These are phyloP conservation scores for Brachynemurus nebulosus DNA, from an alignment of 2,888 invertebrate species.

Conservation along the genomic window DNA sequence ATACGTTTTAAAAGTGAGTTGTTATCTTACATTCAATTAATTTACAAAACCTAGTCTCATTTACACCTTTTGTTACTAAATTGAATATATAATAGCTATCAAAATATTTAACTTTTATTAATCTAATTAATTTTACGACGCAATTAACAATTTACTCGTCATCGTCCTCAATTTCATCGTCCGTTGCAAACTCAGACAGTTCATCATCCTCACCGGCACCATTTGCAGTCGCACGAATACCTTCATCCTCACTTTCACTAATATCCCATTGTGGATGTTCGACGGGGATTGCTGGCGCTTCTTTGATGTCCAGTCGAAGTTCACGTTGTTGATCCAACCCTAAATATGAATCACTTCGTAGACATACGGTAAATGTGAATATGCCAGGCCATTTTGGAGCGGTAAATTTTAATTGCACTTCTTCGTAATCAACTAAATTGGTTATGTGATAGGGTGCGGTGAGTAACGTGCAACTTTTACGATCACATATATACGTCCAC, in stretches of 20 bases:
- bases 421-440: conserved; percentile 76
- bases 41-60: no score
- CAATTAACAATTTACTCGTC: no score
- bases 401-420: conserved; percentile 89
- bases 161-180: conserved; percentile 48
- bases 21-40: no score
- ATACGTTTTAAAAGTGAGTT: no score
- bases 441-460: conserved; percentile 91
- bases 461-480: conserved; percentile 79
- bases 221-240: conserved; percentile 31
- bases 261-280: conserved; percentile 98
- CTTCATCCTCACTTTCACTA: conserved; percentile 79
- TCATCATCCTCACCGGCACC: conserved; percentile 44
- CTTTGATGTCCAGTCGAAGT: conserved; percentile 94
- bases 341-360: conserved; percentile 93
- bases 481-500: conserved; percentile 98
- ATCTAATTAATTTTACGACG: no score
- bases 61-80: no score
- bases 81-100: no score
- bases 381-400: conserved; percentile 89
- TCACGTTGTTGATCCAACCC: conserved; percentile 93
- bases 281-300: conserved; percentile 80
- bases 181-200: conserved; percentile 49
- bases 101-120: no score
- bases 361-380: conserved; percentile 83